Evolutionary conservation across 2,888 invertebrate genomes (phyloP), one percentile per base, ranked within the genome.

Genomic region (Megamerina dolium): DNA sequence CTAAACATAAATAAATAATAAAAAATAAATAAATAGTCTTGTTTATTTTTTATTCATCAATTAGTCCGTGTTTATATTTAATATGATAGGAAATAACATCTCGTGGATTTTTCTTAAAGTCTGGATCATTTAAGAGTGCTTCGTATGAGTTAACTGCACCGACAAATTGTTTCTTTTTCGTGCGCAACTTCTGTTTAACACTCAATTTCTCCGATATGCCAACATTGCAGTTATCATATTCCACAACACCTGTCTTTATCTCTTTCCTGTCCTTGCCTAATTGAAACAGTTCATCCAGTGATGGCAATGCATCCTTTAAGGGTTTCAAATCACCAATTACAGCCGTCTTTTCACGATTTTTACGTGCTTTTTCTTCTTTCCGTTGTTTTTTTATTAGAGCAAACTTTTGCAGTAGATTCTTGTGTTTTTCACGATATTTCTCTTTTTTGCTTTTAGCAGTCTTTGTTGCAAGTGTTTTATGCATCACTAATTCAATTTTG

Each of bases 291-390:
- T 64, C 65, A 9, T 62, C 58, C 3, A 70, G 43, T 0, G 70
- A 67, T 9, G 70, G 70, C 23, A 70, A 34, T 1, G 70, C 69
- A 53, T 70, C 70, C n/a, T 63, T 62, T 0, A 70, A 46, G 0
- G 62, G 57, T 20, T 61, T 63, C 9, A 70, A 51, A 29, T 68
- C 67, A 1, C 68, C 68, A 5, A 63, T 53, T 0, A 68, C 52
- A 5, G 55, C 58, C 3, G 65, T 58, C 43, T 63, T 64, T 35
- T 66, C 58, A 2, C 64, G 59, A 43, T 63, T 62, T 30, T 60
- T 62, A 4, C 56, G 57, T 0, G 59, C 59, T 4, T 52, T 48
- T 16, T 63, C 62, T n/a, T 65, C 61, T 31, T 65, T 67, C 10
- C 53, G 46, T 32, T 65, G 53, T 29, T 64, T 61, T 20, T 59